Conservation (phyloP, 2,888 invertebrate species). For the Odontocerum albicorne region DNA sequence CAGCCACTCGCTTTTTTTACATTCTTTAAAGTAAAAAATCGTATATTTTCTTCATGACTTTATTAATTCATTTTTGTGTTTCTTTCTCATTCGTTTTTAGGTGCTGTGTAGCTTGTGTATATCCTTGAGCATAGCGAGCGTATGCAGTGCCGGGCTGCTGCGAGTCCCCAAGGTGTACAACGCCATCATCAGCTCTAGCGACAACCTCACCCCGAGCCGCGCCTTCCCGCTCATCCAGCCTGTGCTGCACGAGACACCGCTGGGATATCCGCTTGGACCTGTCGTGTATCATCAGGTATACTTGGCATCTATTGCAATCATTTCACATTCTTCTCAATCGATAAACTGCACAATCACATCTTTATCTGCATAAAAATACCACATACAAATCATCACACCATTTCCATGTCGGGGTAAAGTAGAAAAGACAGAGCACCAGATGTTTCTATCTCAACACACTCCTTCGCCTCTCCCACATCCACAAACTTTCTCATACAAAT, state of each 20-base stretch:
- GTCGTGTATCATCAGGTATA: conserved; percentile 45
- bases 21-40: too few species aligned
- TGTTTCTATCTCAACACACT: too few species aligned
- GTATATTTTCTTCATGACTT: background rate
- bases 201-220: conserved; percentile 73
- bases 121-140: conserved; percentile 41
- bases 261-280: conserved; percentile 53
- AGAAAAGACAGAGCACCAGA: too few species aligned
- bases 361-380: too few species aligned
- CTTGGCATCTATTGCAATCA: background rate
- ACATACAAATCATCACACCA: too few species aligned
- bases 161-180: conserved; percentile 78
- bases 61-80: background rate
- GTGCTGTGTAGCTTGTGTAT: conserved; percentile 39
- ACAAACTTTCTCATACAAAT: too few species aligned
- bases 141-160: conserved; percentile 51
- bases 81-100: conserved; percentile 19
- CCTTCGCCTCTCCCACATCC: too few species aligned
- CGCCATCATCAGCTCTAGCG: conserved; percentile 76
- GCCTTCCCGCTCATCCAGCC: conserved; percentile 76
- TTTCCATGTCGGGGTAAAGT: too few species aligned
- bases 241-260: conserved; percentile 64
- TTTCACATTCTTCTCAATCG: background rate
- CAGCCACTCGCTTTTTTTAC: too few species aligned
- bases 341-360: background rate